Evolutionary conservation across 2,888 invertebrate genomes (phyloP), one percentile per base, ranked within the genome.

Genomic region (Ormyrus thymus): DNA sequence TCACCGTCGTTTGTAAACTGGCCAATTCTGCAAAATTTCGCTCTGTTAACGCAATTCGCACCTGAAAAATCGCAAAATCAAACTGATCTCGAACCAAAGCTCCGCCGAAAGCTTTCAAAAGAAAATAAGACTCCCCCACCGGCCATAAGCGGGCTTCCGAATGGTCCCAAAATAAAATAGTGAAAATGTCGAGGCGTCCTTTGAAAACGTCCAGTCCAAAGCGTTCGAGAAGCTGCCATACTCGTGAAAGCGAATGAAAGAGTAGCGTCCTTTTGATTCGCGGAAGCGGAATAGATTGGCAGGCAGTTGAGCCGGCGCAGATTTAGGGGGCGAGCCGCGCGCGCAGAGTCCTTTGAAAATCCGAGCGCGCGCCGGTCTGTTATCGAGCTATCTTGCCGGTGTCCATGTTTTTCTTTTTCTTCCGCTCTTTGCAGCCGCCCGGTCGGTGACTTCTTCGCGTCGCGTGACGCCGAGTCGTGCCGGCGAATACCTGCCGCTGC

Each of bases 241-340:
- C 9, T 29, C 59, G 15, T 29, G 29, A 64, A 48, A 64, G 64
- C 7, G 48, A 64, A 64, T 64, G 64, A 64, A 48, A 64, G 43
- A 64, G 13, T 10, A 1, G 8, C 64, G 11, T 7, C 5, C 48
- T 62, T n/a, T 15, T 11, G 43, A 43, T 61, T 8, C 9, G 29
- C 45, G 11, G 15, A 61, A 6, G 43, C 10, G 45, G 43, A n/a
- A 45, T 45, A 9, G 43, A 9, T 15, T 10, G 61, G 45, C 45
- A 10, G 61, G 61, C 45, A n/a, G 13, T 65, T 29, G 15, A 65
- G 29, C 65, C 15, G 48, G 51, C 61, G n/a, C 55, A 6, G n/a
- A 29, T 15, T 6, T 9, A n/a, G 45, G 46, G n/a, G 6, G 10
- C 29, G 29, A 50, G 51, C 50, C 13, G 48, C 29, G 1, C 29